Evolutionary conservation across 2,888 invertebrate species (phyloP).

Genomic region (Morpho deidamia): DNA sequence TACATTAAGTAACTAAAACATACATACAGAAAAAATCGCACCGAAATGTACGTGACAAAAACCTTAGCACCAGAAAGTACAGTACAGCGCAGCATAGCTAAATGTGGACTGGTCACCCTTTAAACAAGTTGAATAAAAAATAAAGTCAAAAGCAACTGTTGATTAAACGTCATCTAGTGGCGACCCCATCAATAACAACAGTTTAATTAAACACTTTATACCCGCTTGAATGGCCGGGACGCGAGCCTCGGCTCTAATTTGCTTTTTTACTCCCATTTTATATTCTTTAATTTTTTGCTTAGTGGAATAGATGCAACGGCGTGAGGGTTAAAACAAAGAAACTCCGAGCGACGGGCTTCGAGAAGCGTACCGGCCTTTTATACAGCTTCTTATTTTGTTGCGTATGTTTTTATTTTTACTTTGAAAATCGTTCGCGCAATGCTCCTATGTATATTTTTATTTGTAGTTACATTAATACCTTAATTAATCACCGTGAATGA

Average conservation of each 20-base stretch:
- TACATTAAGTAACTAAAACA: too few relatives aligned
- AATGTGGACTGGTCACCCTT: neutral
- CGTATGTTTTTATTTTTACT: too few relatives aligned
- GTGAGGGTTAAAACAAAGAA: slow-evolving; percentile 42
- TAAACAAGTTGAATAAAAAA: slow-evolving; percentile 54
- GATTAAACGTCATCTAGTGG: slow-evolving; percentile 75
- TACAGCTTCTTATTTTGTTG: neutral
- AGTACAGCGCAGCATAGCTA: too few relatives aligned
- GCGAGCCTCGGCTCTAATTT: slow-evolving; percentile 59
- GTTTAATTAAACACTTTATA: slow-evolving; percentile 76
- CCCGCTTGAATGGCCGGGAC: slow-evolving; percentile 58
- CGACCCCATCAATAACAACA: slow-evolving; percentile 74
- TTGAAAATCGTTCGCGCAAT: too few relatives aligned
- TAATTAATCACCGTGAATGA: too few relatives aligned
- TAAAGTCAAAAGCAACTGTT: slow-evolving; percentile 59
- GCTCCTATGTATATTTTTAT: too few relatives aligned
- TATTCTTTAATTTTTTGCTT: slow-evolving; percentile 47
- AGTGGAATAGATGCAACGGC: slow-evolving; percentile 45
- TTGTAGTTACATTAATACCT: too few relatives aligned
- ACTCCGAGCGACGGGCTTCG: neutral
- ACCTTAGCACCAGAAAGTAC: too few relatives aligned
- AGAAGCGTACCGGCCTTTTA: neutral
- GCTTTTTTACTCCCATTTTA: slow-evolving; percentile 48
- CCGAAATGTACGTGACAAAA: too few relatives aligned
- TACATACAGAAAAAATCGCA: too few relatives aligned